Conservation (phyloP, 2,797 vertebrate species). For the Crenuchus spilurus region DNA sequence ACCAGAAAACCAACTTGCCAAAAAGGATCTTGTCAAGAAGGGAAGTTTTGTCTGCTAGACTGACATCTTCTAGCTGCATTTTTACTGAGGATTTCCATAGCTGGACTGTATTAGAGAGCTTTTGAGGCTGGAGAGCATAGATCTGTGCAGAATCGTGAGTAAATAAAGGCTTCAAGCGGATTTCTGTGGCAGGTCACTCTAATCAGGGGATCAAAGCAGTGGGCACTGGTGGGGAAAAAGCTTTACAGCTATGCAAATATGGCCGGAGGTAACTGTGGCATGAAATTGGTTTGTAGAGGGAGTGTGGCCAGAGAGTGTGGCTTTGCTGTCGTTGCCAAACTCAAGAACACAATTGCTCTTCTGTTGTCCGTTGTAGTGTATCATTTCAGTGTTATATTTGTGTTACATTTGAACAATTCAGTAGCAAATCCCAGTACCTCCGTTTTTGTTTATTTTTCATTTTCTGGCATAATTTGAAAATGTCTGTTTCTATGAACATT, state of each 20-base stretch:
- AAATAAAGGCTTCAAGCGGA: background rate
- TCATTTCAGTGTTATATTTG: background rate
- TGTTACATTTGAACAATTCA: too few species aligned
- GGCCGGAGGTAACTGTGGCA: constrained; percentile 49
- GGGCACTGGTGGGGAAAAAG: constrained; percentile 40
- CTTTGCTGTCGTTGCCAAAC: constrained; percentile 11
- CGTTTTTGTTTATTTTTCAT: too few species aligned
- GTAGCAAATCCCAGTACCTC: too few species aligned
- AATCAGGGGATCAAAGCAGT: constrained; percentile 56
- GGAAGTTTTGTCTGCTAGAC: background rate
- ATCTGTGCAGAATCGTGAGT: background rate
- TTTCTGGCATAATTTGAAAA: too few species aligned
- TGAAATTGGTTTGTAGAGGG: constrained; percentile 53
- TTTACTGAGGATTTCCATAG: background rate
- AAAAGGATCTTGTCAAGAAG: background rate
- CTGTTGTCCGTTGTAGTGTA: too few species aligned
- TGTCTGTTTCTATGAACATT: too few species aligned
- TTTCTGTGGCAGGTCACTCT: constrained; percentile 43
- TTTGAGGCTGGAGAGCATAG: constrained; percentile 25
- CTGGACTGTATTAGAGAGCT: background rate
- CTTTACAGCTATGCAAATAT: constrained; percentile 42
- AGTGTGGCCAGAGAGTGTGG: constrained; percentile 21
- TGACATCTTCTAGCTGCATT: background rate
- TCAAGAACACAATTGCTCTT: background rate
- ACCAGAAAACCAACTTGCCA: background rate